These are phyloP conservation scores for Drosophila lacicola DNA, from an alignment of 2,888 invertebrate species.

Conservation along the genomic window DNA sequence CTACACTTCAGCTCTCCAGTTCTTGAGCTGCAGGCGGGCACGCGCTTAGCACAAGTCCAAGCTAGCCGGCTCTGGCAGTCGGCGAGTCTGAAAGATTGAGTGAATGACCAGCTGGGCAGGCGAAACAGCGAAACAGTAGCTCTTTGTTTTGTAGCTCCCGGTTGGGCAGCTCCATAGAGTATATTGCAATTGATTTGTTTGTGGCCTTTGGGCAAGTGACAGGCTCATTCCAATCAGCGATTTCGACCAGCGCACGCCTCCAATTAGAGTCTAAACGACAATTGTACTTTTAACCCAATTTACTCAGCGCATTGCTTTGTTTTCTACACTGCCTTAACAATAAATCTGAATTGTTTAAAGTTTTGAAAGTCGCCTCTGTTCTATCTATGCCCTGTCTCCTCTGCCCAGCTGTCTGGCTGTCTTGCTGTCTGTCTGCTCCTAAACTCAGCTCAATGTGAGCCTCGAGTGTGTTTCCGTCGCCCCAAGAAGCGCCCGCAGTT, in stretches of 20 bases:
- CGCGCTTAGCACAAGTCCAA: conserved; percentile 47
- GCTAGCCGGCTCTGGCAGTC: conserved; percentile 11
- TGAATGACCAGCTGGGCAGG: conserved; percentile 44
- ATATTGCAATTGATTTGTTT: conserved; percentile 71
- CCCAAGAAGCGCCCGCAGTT: conserved; percentile 10
- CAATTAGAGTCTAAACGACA: conserved; percentile 78
- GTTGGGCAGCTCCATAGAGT: conserved; percentile 8
- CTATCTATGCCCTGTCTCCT: conserved; percentile 6
- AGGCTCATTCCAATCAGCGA: conserved; percentile 69
- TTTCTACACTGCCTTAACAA: conserved; percentile 61
- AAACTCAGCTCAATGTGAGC: conserved; percentile 39
- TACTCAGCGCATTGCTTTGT: conserved; percentile 58
- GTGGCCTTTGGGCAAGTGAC: conserved; percentile 74
- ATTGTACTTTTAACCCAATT: conserved; percentile 79
- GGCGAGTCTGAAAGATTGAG: conserved; percentile 31
- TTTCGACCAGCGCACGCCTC: conserved; percentile 72
- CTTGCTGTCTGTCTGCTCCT: conserved; percentile 11
- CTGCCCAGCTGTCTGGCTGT: conserved; percentile 14
- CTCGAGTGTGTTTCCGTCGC: conserved; percentile 33
- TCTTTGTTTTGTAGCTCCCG: conserved; percentile 37
- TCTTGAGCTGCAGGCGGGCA: conserved; percentile 38
- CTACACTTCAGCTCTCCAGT: conserved; percentile 12
- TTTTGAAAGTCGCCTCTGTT: conserved; percentile 60
- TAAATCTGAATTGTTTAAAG: conserved; percentile 74
- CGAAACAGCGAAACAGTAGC: conserved; percentile 65